phyloP scores from a whole-genome alignment of 2,888 invertebrate genomes.

The Parnassius apollo region DNA sequence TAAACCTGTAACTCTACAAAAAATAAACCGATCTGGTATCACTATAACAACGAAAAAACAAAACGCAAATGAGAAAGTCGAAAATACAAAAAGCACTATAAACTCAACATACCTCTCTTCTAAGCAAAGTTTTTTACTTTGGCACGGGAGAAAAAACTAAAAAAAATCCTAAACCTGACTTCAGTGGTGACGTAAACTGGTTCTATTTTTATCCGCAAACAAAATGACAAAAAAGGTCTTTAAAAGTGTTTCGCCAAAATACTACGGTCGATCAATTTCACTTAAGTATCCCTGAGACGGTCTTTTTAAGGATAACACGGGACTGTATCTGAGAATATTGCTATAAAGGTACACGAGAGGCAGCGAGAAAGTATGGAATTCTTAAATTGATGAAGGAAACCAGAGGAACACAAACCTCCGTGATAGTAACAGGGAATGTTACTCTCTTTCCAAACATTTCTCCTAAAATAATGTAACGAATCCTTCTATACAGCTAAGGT shows the following conservation, averaged over 20 bases:
- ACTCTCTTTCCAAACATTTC: conserved; percentile 45
- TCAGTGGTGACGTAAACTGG: background rate
- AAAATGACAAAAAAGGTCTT: background rate
- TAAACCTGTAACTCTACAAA: too few relatives aligned
- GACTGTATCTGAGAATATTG: conserved; percentile 6
- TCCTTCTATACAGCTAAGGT: conserved; percentile 29
- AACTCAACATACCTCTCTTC: too few relatives aligned
- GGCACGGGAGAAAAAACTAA: too few relatives aligned
- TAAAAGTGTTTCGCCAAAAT: conserved; percentile 7
- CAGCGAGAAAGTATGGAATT: conserved; percentile 17
- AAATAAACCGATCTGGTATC: too few relatives aligned
- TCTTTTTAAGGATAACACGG: conserved; percentile 19
- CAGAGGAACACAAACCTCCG: conserved; percentile 41
- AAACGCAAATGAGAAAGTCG: too few relatives aligned
- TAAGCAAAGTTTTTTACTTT: too few relatives aligned
- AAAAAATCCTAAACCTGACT: background rate
- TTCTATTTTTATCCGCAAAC: background rate
- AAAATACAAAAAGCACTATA: too few relatives aligned
- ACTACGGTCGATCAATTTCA: conserved; percentile 1
- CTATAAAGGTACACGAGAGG: conserved; percentile 16
- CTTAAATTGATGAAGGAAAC: conserved; percentile 27
- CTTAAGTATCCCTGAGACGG: conserved; percentile 3
- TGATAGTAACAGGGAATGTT: conserved; percentile 48
- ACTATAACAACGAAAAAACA: too few relatives aligned
- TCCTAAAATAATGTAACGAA: conserved; percentile 47